Evolutionary conservation across 2,113 vertebrate genomes (phyloP).

Genomic region (Cololabis saira): DNA sequence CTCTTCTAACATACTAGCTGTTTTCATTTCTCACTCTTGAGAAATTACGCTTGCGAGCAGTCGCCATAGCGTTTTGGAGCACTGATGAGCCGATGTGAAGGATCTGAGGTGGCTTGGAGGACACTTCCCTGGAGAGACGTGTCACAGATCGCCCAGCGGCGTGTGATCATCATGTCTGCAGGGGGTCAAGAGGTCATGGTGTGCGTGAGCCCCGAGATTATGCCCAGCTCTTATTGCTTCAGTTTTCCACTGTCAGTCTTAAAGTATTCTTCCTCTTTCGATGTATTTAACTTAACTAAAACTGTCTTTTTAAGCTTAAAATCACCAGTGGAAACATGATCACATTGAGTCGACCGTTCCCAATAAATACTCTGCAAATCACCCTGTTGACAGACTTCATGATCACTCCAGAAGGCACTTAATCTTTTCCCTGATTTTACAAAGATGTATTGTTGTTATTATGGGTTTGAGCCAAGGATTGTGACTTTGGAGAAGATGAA

Average conservation of each 20-base stretch:
- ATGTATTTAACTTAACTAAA: constrained; percentile 4
- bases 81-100: constrained; percentile 53
- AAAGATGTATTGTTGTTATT: too few relatives aligned
- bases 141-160: too few relatives aligned
- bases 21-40: constrained; percentile 62
- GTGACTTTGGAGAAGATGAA: constrained; percentile 33
- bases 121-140: too few relatives aligned
- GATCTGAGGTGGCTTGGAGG: constrained; percentile 46
- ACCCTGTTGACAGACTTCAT: constrained; percentile 61
- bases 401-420: too few relatives aligned
- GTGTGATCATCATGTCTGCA: constrained; percentile 42
- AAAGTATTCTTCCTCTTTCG: constrained; percentile 15
- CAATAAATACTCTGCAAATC: constrained; percentile 51
- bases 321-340: constrained; percentile 56
- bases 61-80: constrained; percentile 58
- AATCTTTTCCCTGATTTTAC: too few relatives aligned
- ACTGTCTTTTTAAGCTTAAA: constrained; percentile 24
- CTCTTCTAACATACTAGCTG: constrained; percentile 57
- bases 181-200: constrained; percentile 53
- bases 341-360: constrained; percentile 48
- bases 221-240: constrained; percentile 4
- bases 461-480: neutral
- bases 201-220: constrained; percentile 19
- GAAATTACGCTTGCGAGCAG: constrained; percentile 55
- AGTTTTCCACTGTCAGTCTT: constrained; percentile 14